A percentile compares a stretch with the other conserved stretches of the same genome.
Conservation (phyloP, 2,113 vertebrate species). For the Otolemur garnettii region DNA sequence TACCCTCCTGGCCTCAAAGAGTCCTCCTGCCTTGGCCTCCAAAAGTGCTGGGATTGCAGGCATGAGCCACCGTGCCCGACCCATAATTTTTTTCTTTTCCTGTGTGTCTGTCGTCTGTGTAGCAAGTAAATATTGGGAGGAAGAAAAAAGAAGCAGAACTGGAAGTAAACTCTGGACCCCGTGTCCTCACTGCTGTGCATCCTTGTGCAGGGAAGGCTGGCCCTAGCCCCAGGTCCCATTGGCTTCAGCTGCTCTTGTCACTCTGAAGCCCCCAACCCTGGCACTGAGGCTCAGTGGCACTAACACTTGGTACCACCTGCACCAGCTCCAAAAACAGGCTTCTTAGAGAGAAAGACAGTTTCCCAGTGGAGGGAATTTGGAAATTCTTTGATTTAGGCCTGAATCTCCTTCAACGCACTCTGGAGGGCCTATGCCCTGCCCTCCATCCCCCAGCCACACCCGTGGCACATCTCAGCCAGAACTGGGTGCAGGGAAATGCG, state of each 20-base stretch:
- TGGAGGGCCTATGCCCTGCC: not conserved
- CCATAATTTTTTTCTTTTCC: not conserved
- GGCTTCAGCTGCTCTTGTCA: too few relatives aligned
- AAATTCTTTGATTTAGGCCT: not conserved
- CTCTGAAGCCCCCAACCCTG: too few relatives aligned
- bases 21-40: too few relatives aligned
- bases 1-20: too few relatives aligned
- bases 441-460: not conserved
- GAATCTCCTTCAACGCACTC: not conserved
- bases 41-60: too few relatives aligned
- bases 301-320: not conserved
- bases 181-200: not conserved
- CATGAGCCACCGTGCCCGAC: too few relatives aligned
- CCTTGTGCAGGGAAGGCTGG: not conserved
- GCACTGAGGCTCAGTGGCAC: not conserved
- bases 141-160: not conserved
- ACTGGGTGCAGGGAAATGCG: fast-evolving
- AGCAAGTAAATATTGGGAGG: too few relatives aligned
- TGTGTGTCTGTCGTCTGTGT: fast-evolving
- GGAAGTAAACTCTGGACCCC: not conserved
- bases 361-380: not conserved
- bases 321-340: not conserved
- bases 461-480: fast-evolving
- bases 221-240: not conserved
- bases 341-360: fast-evolving